Evolutionary conservation across 1,140 invertebrate genomes (phyloP).

Genomic region (Drosophila elegans): DNA sequence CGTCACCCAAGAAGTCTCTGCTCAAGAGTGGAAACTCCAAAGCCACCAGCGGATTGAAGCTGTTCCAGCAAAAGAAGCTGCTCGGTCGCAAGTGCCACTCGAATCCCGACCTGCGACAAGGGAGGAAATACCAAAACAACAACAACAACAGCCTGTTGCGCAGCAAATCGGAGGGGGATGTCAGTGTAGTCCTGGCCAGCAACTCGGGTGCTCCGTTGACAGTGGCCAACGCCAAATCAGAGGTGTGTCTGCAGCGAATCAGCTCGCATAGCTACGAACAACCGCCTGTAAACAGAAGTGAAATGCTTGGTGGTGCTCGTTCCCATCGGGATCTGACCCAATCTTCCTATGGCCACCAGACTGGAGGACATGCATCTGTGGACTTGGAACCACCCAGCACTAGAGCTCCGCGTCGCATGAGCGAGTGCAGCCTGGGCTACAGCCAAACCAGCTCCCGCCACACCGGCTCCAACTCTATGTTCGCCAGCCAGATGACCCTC

Average conservation of each 20-base stretch:
- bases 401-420: constrained; percentile 64
- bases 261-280: constrained; percentile 75
- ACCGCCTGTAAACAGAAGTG: neutral
- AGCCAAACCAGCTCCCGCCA: constrained; percentile 64
- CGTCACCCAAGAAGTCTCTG: constrained; percentile 44
- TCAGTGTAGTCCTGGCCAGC: constrained; percentile 25
- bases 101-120: constrained; percentile 62
- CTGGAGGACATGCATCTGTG: neutral
- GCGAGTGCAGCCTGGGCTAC: constrained; percentile 71
- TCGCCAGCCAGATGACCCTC: constrained; percentile 72
- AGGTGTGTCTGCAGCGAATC: constrained; percentile 78
- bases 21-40: constrained; percentile 13
- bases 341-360: constrained; percentile 30
- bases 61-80: constrained; percentile 37
- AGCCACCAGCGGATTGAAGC: constrained; percentile 8
- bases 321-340: constrained; percentile 73
- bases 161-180: constrained; percentile 78
- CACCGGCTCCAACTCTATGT: constrained; percentile 61
- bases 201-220: constrained; percentile 31
- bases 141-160: constrained; percentile 57
- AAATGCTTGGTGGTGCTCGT: constrained; percentile 64
- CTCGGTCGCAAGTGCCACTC: constrained; percentile 64
- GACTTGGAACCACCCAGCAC: constrained; percentile 10
- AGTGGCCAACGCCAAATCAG: constrained; percentile 74
- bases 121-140: constrained; percentile 5